phyloP scores from a whole-genome alignment of 2,113 vertebrate genomes.

The Trichechus manatus region DNA sequence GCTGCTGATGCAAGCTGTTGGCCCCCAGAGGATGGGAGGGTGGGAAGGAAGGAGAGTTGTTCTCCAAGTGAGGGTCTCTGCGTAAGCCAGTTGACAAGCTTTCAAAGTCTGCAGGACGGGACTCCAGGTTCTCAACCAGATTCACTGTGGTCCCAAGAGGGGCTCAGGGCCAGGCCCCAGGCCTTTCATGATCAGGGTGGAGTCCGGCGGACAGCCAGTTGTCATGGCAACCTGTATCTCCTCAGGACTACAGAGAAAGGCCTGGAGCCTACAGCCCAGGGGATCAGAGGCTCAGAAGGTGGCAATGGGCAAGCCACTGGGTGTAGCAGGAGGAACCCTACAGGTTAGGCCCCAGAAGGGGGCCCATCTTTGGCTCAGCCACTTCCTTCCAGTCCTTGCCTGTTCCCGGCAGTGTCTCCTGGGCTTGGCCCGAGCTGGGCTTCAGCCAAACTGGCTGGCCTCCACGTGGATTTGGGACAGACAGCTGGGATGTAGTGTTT shows the following conservation, averaged over 20 bases:
- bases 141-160: conserved; percentile 40
- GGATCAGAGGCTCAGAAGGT: not conserved
- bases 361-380: not conserved
- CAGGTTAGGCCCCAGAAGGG: conserved; percentile 13
- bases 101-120: conserved; percentile 30
- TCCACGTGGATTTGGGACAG: conserved; percentile 84
- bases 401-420: conserved; percentile 79
- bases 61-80: conserved; percentile 40
- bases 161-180: conserved; percentile 45
- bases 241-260: not conserved
- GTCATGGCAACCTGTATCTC: conserved; percentile 44
- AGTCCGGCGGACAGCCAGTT: not conserved
- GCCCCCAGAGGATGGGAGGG: not conserved
- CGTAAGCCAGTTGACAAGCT: not conserved
- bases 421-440: conserved; percentile 72
- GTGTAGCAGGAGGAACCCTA: conserved; percentile 2
- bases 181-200: conserved; percentile 52
- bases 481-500: conserved; percentile 82
- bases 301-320: not conserved
- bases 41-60: not conserved
- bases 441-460: conserved; percentile 72
- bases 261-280: not conserved
- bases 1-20: conserved; percentile 17
- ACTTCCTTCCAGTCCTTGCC: conserved; percentile 67
- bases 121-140: conserved; percentile 47